Evolutionary conservation across 2,797 vertebrate species (phyloP).

Genomic region (Balearica regulorum): DNA sequence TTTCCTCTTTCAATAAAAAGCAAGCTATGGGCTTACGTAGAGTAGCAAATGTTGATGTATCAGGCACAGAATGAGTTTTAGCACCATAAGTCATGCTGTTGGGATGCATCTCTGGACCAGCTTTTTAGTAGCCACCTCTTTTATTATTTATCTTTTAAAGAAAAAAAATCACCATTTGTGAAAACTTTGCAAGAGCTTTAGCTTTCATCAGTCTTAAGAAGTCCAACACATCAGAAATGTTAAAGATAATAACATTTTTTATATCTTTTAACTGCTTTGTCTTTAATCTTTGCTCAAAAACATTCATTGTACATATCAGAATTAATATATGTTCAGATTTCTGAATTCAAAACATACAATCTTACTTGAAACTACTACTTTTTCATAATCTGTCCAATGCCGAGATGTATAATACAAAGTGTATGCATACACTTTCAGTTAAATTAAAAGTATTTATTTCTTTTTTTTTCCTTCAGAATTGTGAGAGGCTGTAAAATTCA

Average conservation of each 20-base stretch:
- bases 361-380: background rate
- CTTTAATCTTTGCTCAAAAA: background rate
- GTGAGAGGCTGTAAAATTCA: background rate
- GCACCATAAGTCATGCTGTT: background rate
- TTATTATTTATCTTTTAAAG: background rate
- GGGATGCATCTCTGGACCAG: background rate
- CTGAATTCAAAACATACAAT: background rate
- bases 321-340: background rate
- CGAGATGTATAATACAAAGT: background rate
- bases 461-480: background rate
- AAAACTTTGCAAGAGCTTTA: background rate
- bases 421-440: background rate
- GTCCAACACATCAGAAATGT: background rate
- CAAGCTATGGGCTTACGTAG: background rate
- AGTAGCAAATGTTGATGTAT: background rate
- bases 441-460: background rate
- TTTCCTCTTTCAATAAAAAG: background rate
- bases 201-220: background rate
- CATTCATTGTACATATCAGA: background rate
- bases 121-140: background rate
- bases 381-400: background rate
- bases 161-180: fast-evolving
- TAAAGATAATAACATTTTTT: background rate
- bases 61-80: background rate
- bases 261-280: background rate